Base-by-base conservation (phyloP, 2,888 invertebrate genomes). In the Uloborus plumipes region DNA sequence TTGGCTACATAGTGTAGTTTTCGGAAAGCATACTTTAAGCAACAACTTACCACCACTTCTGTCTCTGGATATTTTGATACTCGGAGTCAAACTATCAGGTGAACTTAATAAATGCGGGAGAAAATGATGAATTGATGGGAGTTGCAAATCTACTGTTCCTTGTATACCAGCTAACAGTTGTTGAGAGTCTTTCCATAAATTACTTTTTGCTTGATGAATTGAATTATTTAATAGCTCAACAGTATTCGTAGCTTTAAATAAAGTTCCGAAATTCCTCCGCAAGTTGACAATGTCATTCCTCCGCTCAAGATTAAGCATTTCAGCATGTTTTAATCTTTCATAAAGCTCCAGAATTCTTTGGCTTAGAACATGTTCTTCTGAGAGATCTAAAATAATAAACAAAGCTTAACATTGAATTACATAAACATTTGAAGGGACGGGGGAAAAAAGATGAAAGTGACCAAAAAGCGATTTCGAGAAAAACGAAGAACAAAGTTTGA, bases 101-200 rank as follows among this genome's bases (percentile, higher is more conserved):
- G 94, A 93, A 85, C 93, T 93, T 85, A 95, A 91, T 62, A 97
- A 91, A 89, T 97, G 96, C 1, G 97, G 97, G 86, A 97, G 91
- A 88, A 96, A 95, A 88, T 95, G 94, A 89, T 93, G 94, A 81
- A 95, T 92, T 84, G 94, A 94, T 1, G 96, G 95, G 79, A 94
- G 90, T 81, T 94, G 92, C 61, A 95, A 86, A 62, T 85, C 85
- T 16, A 83, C 64, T n/a, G 69, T 70, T 22, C 73, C 80, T 70
- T 84, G 83, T n/a, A 76, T 70, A 15, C 67, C 70, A 18, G 78
- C 76, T 58, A 85, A 62, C 3, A 80, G 55, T 20, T 76, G 72
- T 47, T 84, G 85, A 2, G 84, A 75, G 39, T 85, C 85, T 49
- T 75, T 75, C 75, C 84, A 75, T 39, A 80, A 62, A 47, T 58